Evolutionary conservation across 2,797 vertebrate species (phyloP).

Genomic region (Avahi laniger): DNA sequence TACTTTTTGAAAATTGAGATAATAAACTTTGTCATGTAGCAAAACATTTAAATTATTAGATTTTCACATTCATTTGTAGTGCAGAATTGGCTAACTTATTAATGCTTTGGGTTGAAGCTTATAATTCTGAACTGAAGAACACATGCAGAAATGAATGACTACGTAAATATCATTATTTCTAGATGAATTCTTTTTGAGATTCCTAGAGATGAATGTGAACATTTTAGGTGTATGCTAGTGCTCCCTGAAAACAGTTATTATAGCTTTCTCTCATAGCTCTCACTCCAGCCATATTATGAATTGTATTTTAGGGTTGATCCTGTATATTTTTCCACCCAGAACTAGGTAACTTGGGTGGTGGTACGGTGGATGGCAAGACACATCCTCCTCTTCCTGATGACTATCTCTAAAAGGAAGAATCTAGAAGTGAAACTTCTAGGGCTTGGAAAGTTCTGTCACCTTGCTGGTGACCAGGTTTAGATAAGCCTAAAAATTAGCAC

Average conservation of each 20-base stretch:
- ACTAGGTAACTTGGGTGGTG: background rate
- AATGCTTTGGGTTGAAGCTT: background rate
- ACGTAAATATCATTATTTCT: background rate
- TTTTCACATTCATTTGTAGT: background rate
- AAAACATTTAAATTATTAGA: background rate
- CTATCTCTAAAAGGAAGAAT: background rate
- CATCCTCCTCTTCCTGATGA: background rate
- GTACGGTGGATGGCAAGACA: background rate
- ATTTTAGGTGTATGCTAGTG: background rate
- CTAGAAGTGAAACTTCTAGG: background rate
- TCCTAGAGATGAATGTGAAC: background rate
- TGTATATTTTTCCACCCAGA: background rate
- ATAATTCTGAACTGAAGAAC: background rate
- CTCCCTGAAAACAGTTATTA: background rate
- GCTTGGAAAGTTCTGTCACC: background rate
- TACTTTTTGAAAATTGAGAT: conserved; percentile 29
- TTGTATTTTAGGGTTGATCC: background rate
- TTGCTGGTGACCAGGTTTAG: background rate
- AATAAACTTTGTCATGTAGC: background rate
- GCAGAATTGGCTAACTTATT: background rate
- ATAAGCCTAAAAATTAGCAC: background rate
- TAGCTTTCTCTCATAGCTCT: background rate
- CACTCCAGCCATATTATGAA: background rate
- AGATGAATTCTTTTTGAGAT: background rate
- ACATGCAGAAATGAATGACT: background rate